Evolutionary conservation across 2,888 invertebrate species (phyloP), one percentile per base, ranked within the genome.

Genomic region (Itoplectis maculator): DNA sequence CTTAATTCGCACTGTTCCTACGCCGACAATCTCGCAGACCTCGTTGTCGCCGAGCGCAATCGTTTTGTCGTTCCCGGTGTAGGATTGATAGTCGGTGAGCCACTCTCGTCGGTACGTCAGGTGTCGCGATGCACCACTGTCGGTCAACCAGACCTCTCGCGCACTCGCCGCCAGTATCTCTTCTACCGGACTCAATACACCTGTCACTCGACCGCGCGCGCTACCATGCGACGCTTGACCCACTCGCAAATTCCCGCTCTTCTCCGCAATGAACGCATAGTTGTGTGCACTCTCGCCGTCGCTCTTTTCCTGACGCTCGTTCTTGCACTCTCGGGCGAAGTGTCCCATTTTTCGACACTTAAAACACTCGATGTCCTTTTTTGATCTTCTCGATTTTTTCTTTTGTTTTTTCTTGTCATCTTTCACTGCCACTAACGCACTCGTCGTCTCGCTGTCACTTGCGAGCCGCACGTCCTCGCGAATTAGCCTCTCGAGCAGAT

Each of bases 401-500:
- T n/a, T 42, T 0, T 15, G 35, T 7, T 15, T 15, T 35, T 11
- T 29, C 6, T 42, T 63, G 0, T 42, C 42, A 1, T 40, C 42
- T 54, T 72, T 45, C 4, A 61, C 42, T 42, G 63, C 59, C 13
- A 69, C 73, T 13, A 73, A 37, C 11, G 77, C 74, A 35, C 59
- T 40, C 15, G 80, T 9, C 11, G 40, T 56, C 0, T 73, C 78
- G 2, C 65, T 78, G 13, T 59, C 70, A 8, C 18, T 29, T 18
- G 15, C 59, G n/a, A 74, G 70, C 35, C 84, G 40, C 29, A 65
- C 40, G n/a, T 84, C 76, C 18, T 76, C 76, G 11, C 81, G 29
- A 9, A 84, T 72, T 11, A 82, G 70, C 9, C 84, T 61, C n/a
- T 81, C 79, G 11, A 69, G 65, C 23, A 79, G 37, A 66, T 79